Base-by-base conservation (phyloP, 2,797 vertebrate genomes). In the Coracias cyanogaster region DNA sequence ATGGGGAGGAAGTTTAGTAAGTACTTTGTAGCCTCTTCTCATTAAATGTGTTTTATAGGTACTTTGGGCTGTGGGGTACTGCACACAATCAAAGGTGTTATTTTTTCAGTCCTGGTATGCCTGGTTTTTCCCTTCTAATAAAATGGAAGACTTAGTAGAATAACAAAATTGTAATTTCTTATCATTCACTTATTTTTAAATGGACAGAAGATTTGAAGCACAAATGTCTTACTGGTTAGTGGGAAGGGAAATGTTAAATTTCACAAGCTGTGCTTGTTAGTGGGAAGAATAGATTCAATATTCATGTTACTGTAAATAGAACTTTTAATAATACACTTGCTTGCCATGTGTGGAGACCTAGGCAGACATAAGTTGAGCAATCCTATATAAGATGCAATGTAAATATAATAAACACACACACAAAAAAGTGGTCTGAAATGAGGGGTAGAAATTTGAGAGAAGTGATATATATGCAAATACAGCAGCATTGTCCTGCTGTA, bases 401-500 rank as follows among this genome's bases (percentile, higher is more conserved):
- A 71, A 85, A 62, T 79, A 37, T 35, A 84, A 73, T 51, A 72
- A 72, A 81, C 12, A 17, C 25, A 1, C 2, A 7, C 20, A 33
- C 35, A 62, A 77, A 89, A 86, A 72, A 37, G 21, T 46, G 16
- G 12, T 35, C 24, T 70, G 62, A 69, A 65, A 82, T 79, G 57
- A 85, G 41, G 31, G 25, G 7, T 35, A 79, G 82, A 69, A 86
- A 69, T 72, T 69, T 83, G 77, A 43, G 73, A 65, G 66, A 82
- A 88, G 66, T 41, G 61, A 48, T 94, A 31, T 35, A n/a, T 64
- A 45, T 93, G 81, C 48, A 82, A 92, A 82, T 90, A 39, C 20
- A 62, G 24, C 33, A 76, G 29, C 22, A 54, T 89, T 90, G 91
- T 89, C 82, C 71, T 86, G 21, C 62, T 88, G 20, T 65, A 92